Base-by-base conservation (phyloP, 2,888 invertebrate genomes). In the Falcaria lacertinaria region DNA sequence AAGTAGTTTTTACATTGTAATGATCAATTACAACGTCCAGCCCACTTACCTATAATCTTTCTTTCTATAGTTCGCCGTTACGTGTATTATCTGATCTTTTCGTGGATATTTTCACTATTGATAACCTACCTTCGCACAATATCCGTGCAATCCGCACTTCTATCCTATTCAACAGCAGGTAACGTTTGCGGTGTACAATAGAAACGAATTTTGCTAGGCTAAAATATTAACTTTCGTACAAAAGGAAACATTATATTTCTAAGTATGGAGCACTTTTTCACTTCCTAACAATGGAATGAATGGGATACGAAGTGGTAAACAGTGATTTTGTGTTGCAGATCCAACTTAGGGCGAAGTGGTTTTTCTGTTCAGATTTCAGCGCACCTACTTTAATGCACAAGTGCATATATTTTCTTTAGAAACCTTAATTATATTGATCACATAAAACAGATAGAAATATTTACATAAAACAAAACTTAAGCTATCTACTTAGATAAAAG, bases 231-330 rank as follows among this genome's bases (percentile, higher is more conserved):
- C 87, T 87, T 80, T 76, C 71, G 54, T 60, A 88, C 84, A 88
- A 88, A 69, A 63, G 76, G 72, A 70, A 76, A 80, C 85, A 87
- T 87, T 87, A 84, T 87, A 86, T 81, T 85, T 86, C 84, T 78
- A 80, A 82, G 84, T 80, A 81, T 74, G 71, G 65, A 69, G 77
- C 76, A 83, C 82, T 86, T 87, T 84, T 87, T 84, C 86, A 86
- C 86, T 87, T 86, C 79, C 83, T 72, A 88, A 89, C 86, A 89
- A 89, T 77, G 75, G 77, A 60, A 73, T 83, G 77, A 84, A 88
- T 85, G 68, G 79, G 72, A 82, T 78, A 77, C 85, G 83, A 89
- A 87, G 80, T 88, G 89, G 87, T 87, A 86, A 87, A 85, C 86
- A 85, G 79, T 74, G 79, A 74, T 77, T 74, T 75, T 75, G 73